Conservation (phyloP, 2,113 vertebrate genomes). For the Tursiops truncatus region DNA sequence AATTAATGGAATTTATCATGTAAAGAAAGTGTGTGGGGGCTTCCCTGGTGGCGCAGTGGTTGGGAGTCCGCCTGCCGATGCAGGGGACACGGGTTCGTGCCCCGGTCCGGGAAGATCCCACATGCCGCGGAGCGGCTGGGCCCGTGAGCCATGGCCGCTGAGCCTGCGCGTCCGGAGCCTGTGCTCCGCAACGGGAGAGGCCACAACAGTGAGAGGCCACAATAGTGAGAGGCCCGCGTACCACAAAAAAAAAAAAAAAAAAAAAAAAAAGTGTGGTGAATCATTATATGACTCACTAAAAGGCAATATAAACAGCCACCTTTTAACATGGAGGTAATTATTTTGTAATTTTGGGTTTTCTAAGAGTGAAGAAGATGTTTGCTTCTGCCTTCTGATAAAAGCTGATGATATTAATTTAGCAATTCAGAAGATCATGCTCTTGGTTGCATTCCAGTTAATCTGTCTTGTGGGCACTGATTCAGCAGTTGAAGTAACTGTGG, state of each 20-base stretch:
- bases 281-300: slow-evolving; percentile 44
- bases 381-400: slow-evolving; percentile 18
- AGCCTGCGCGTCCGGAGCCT: no score
- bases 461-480: neutral
- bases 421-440: neutral
- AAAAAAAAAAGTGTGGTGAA: neutral
- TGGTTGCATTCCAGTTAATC: slow-evolving; percentile 32
- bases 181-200: no score
- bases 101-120: no score
- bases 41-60: no score
- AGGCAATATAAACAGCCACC: slow-evolving; percentile 26
- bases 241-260: no score
- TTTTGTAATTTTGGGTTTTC: slow-evolving; percentile 37
- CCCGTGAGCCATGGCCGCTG: no score
- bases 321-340: slow-evolving; percentile 43
- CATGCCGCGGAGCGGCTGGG: no score
- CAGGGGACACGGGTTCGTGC: no score
- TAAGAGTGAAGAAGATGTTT: slow-evolving; percentile 6
- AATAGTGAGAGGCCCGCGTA: no score
- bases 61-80: no score
- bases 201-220: no score
- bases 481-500: slow-evolving; percentile 48
- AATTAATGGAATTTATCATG: neutral
- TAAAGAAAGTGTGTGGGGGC: neutral
- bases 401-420: slow-evolving; percentile 45